phyloP scores from a whole-genome alignment of 1,140 invertebrate species.

The Cylas formicarius region DNA sequence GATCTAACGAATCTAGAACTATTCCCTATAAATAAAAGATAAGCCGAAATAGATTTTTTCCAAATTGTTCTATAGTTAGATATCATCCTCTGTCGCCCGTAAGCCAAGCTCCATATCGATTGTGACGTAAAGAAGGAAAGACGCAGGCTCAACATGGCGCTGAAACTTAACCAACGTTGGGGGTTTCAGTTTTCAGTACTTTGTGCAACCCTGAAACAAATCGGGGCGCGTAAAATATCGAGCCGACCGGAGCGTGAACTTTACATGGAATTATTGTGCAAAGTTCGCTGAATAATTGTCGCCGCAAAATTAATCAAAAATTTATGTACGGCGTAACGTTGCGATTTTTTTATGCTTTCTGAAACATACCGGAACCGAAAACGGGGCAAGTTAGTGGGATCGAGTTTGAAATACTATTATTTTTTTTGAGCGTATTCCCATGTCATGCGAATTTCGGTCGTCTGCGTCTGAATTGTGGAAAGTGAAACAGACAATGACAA shows the following conservation, averaged over 20 bases:
- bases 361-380: background rate
- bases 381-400: background rate
- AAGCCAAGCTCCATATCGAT: conserved; percentile 33
- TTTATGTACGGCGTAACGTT: background rate
- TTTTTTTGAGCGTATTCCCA: no score
- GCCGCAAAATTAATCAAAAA: background rate
- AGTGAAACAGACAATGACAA: conserved; percentile 9
- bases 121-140: conserved; percentile 33
- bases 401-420: no score
- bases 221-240: conserved; percentile 16
- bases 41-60: conserved; percentile 2
- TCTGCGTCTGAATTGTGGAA: background rate
- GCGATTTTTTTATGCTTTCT: background rate
- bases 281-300: background rate
- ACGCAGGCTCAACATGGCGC: conserved; percentile 37
- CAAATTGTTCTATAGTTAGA: no score
- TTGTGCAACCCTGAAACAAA: conserved; percentile 16
- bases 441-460: no score
- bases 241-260: conserved; percentile 18
- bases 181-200: conserved; percentile 28
- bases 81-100: no score
- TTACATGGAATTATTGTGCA: background rate
- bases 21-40: no score
- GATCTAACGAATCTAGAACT: no score
- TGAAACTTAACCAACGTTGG: conserved; percentile 6